phyloP scores from a whole-genome alignment of 1,140 invertebrate genomes.

The Lepidurus couesii region DNA sequence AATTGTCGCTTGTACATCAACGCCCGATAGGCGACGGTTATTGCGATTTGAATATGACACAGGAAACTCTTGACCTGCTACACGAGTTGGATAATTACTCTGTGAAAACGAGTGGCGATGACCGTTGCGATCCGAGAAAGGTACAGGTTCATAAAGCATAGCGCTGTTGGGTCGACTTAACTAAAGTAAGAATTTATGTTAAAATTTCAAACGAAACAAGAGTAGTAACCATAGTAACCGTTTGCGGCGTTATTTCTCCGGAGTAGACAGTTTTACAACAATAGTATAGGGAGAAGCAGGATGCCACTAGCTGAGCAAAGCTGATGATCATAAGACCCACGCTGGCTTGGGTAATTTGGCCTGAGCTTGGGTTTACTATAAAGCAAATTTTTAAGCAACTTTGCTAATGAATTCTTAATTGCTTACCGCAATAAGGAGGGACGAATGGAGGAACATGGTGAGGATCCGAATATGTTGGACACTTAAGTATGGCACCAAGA shows the following conservation, averaged over 20 bases:
- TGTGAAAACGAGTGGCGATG: neutral
- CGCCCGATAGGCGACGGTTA: neutral
- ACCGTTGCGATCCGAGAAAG: neutral
- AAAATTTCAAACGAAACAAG: neutral
- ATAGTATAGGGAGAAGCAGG: conserved; percentile 30
- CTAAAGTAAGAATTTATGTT: neutral
- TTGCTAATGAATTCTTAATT: neutral
- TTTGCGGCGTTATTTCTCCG: neutral
- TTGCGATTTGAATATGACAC: neutral
- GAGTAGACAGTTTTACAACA: conserved; percentile 28
- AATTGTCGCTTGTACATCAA: neutral
- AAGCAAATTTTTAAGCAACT: neutral
- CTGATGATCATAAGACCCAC: conserved; percentile 26
- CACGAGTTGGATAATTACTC: neutral
- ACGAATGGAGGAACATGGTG: conserved; percentile 19
- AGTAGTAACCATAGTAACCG: neutral
- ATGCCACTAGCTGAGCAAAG: conserved; percentile 29
- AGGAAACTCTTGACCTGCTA: neutral
- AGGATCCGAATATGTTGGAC: conserved; percentile 23
- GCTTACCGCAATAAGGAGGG: conserved; percentile 29
- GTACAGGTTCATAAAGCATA: neutral
- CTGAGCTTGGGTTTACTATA: conserved; percentile 9
- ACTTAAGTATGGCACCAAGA: conserved; percentile 31
- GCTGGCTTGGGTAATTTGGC: conserved; percentile 11
- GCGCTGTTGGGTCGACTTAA: neutral